A percentile compares a stretch with the other conserved stretches of the same genome.
Conservation (phyloP, 2,113 vertebrate genomes). For the Drymodes brunneopygia region DNA sequence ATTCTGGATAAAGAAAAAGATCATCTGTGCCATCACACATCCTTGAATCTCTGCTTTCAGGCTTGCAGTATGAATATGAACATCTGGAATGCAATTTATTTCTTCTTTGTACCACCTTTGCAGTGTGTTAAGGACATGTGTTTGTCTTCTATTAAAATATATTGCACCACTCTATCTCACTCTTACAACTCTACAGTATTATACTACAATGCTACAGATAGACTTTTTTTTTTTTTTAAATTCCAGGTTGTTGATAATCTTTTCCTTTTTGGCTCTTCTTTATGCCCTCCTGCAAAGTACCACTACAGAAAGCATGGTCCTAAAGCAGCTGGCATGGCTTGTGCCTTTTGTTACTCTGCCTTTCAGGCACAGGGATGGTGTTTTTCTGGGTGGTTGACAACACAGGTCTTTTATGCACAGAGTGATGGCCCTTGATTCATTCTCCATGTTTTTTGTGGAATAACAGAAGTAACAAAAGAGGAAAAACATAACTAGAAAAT, state of each 20-base stretch:
- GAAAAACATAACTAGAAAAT: not conserved
- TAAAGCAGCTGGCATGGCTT: not conserved
- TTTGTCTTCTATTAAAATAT: not conserved
- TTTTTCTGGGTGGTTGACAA: not conserved
- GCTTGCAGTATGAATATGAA: not conserved
- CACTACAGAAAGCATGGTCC: not conserved
- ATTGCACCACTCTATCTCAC: not conserved
- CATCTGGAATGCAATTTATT: not conserved
- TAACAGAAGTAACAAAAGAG: not conserved
- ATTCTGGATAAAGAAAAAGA: not conserved
- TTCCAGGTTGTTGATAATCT: not conserved
- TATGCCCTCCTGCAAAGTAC: not conserved
- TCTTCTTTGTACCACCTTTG: not conserved
- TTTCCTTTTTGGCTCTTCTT: not conserved
- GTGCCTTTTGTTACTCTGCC: not conserved
- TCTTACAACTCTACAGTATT: not conserved
- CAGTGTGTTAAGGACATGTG: not conserved
- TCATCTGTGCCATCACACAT: not conserved
- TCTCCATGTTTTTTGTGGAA: not conserved
- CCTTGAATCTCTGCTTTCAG: not conserved
- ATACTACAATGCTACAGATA: not conserved
- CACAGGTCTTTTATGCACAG: not conserved
- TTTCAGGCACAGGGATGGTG: not conserved
- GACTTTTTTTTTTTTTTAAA: too few species aligned
- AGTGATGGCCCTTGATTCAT: not conserved